Percentiles rank a stretch among this genome's conserved stretches.
Conservation (phyloP, 2,113 vertebrate species). For the Otocyon megalotis region DNA sequence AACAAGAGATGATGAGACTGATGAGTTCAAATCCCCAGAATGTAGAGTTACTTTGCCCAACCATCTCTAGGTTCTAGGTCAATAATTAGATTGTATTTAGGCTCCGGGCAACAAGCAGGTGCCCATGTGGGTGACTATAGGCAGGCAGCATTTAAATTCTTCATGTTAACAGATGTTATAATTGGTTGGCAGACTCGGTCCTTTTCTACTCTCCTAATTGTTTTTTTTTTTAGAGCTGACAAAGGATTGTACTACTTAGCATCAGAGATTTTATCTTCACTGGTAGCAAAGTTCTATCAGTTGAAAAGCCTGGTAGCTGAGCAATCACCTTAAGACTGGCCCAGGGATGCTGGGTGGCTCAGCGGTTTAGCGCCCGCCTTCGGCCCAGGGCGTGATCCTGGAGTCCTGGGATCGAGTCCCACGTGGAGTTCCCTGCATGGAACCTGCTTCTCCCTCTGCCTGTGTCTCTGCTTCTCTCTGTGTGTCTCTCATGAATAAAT, state of each 20-base stretch:
- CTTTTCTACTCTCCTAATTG: neutral
- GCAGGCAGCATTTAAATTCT: neutral
- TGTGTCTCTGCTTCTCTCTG: no score
- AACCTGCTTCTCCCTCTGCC: no score
- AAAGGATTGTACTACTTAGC: neutral
- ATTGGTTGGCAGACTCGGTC: neutral
- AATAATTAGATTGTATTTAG: neutral
- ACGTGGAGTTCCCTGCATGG: no score
- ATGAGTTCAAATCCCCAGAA: neutral
- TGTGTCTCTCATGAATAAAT: no score
- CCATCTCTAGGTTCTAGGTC: neutral
- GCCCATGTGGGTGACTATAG: fast-evolving
- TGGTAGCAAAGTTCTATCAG: neutral
- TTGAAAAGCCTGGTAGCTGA: neutral
- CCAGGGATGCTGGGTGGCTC: no score
- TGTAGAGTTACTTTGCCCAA: neutral
- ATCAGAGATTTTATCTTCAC: neutral
- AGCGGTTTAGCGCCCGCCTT: no score
- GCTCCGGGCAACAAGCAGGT: neutral
- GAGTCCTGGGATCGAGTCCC: no score
- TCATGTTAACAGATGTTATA: no score
- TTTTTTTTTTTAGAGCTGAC: neutral
- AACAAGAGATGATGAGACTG: neutral
- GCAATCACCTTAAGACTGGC: neutral
- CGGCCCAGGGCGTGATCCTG: no score